Evolutionary conservation across 2,888 invertebrate species (phyloP).

Genomic region (Clitarchus hookeri): DNA sequence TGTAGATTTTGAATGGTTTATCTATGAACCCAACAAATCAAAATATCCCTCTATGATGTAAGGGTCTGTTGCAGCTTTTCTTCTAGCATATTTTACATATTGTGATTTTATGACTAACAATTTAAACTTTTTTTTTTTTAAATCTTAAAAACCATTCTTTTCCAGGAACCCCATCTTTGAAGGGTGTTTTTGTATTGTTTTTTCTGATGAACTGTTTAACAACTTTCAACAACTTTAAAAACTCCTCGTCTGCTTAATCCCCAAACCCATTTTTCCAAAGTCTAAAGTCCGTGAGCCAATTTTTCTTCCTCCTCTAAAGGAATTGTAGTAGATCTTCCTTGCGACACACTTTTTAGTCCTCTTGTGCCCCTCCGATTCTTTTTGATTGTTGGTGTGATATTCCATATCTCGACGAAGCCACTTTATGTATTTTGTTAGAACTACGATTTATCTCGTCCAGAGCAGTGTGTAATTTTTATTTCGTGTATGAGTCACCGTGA

Average conservation of each 20-base stretch:
- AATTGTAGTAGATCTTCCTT: constrained; percentile 46
- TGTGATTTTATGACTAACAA: constrained; percentile 51
- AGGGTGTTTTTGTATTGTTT: constrained; percentile 48
- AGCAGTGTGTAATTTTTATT: constrained; percentile 36
- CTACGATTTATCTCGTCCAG: constrained; percentile 39
- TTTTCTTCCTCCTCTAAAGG: constrained; percentile 45
- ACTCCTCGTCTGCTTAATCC: constrained; percentile 49
- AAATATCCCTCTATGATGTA: constrained; percentile 41
- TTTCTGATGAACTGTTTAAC: constrained; percentile 46
- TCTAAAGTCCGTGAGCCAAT: constrained; percentile 45
- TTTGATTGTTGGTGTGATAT: constrained; percentile 43
- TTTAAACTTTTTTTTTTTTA: constrained; percentile 47
- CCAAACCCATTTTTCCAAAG: constrained; percentile 49
- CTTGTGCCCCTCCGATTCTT: constrained; percentile 42
- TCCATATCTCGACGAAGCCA: constrained; percentile 38
- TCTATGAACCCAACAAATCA: constrained; percentile 30
- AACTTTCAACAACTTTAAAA: constrained; percentile 44
- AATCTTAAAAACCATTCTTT: constrained; percentile 48
- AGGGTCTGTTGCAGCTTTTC: constrained; percentile 44
- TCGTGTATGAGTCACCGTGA: neutral
- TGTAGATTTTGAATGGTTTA: no score
- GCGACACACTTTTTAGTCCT: constrained; percentile 42
- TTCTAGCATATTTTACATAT: constrained; percentile 49
- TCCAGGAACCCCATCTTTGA: constrained; percentile 48
- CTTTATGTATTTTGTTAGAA: constrained; percentile 33